Evolutionary conservation across 2,113 vertebrate species (phyloP).

Genomic region (human): GRCh38 chr16:47859001-47859500

Average conservation of each 20-base stretch:
- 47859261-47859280: neutral
- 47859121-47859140: neutral
- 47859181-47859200: neutral
- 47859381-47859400: neutral
- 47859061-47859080: neutral
- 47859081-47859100: neutral
- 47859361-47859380: neutral
- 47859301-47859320: fast-evolving
- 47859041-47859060: neutral
- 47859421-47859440: neutral
- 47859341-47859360: fast-evolving
- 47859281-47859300: neutral
- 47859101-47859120: neutral
- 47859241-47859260: neutral
- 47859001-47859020: no score
- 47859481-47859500: neutral
- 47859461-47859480: neutral
- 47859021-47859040: neutral
- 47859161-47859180: neutral
- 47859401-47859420: neutral
- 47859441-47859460: neutral
- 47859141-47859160: neutral
- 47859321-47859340: neutral
- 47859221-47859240: neutral
- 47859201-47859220: neutral